Evolutionary conservation across 30 jellyfish, hydroid and myxozoan species (phyloP), one percentile per base, ranked within the genome.

Genomic region (Pelagia noctiluca): DNA sequence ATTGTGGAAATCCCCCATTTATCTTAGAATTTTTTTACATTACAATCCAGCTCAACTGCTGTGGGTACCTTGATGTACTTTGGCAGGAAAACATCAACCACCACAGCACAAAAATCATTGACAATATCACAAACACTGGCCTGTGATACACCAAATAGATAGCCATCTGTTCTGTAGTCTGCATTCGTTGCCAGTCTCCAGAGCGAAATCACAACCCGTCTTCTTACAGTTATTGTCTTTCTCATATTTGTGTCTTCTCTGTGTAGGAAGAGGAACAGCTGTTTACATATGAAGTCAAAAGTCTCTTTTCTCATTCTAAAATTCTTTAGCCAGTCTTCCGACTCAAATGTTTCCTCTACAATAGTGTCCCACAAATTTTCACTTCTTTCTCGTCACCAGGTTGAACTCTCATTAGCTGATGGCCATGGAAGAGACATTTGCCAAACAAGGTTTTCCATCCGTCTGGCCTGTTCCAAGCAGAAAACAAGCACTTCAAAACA

Each of bases 91-190:
- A 16, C 61, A 31, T 13, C 78, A 65, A 10, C 24, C 3, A 65
- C 78, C 22, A 34, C 22, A 21, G 29, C 7, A 31, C 78, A 65
- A 65, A 65, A 21, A 10, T 25, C 57, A 42, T 42, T 28, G 16
- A 65, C 78, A 25, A 65, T 65, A 25, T 65, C 25, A 31, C 78
- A 65, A 31, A 65, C 78, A 65, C 78, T 65, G 53, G 78, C 78
- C 29, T 25, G 24, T 31, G 63, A 65, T 65, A 65, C 35, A 13
- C 57, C 8, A 16, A 42, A 42, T 4, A 42, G 57, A 42, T 42
- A 16, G 16, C 57, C 57, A 42, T 4, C 16, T 42, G 7, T 42
- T 42, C 57, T 42, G 16, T 42, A 7, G 16, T 42, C 57, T 42
- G 57, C 57, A 42, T 42, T 42, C 16, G 57, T 42, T 42, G 57